Base-by-base conservation (phyloP, 2,888 invertebrate species). In the Hybos culiciformis region DNA sequence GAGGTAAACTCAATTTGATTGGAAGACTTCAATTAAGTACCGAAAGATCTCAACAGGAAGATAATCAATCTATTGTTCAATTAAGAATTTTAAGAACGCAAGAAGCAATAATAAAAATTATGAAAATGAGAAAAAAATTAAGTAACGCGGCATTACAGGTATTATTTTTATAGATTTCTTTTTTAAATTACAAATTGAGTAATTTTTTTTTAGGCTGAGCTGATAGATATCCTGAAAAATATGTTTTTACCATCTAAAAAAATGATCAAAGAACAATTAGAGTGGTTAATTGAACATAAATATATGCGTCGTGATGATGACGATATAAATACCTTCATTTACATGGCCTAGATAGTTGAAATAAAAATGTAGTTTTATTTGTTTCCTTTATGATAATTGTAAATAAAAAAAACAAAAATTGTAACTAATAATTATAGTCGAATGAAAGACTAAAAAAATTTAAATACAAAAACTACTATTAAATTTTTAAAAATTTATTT, bases 201-300 rank as follows among this genome's bases (percentile, higher is more conserved):
- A 8, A 31, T 47, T 19, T 19, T 41, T 14, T 67, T 67, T 42
- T 66, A 77, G 76, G 88, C 92, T 44, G 97, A 99, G 71, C 73
- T 98, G 46, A 85, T 98, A 15, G 97, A 98, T 69, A 94, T 98
- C 61, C 70, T 99, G 55, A 96, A 96, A 70, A 94, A 96, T 63
- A 96, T 98, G 94, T 99, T 98, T 74, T 72, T 97, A 60, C 98
- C 98, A 20, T 92, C 93, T 49, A 94, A 94, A 68, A 96, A 97
- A 69, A 90, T 98, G 85, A 97, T 99, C 56, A 98, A 99, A 68
- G 97, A 98, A 69, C 97, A 98, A 69, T 77, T 98, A 41, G 98
- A 98, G 67, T 98, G 97, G 97, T 78, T 99, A 36, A 97, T 98
- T 51, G 97, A 99, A 69, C 91, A 98, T 67, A 93, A 93, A 66